Evolutionary conservation across 2,888 invertebrate species (phyloP), one percentile per base, ranked within the genome.

Genomic region (Cephus sareptanus): DNA sequence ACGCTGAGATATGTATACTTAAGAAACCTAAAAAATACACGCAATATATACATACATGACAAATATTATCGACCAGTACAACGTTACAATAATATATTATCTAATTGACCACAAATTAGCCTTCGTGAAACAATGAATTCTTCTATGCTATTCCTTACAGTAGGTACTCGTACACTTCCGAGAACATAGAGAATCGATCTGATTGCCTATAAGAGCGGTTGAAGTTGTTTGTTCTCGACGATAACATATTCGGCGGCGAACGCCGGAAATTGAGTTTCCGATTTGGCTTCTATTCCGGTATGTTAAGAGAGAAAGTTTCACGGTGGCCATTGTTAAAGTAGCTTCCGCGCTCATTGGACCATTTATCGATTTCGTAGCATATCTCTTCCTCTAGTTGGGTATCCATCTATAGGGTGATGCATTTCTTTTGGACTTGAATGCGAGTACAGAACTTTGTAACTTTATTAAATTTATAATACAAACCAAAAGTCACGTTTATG

Each of bases 231-330:
- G 79, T 81, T 81, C 80, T 79, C 76, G 34, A 68, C 31, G 75
- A 40, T 76, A 79, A 73, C 73, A 79, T 79, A 79, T 75, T 81
- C 81, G 77, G 74, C 79, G 70, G 71, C 78, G 75, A 77, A 81
- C 76, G 75, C 69, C 80, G 82, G 82, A 81, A 81, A 82, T 82
- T 80, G 80, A 80, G 79, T 79, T 82, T 81, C 81, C 80, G 81
- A 82, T 81, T 77, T 76, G 75, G 73, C 68, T 81, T 80, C 82
- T 77, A 79, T 77, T 80, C 79, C 78, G 30, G 74, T 71, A 35
- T 69, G 77, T 31, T 76, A 79, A 80, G 79, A 77, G 77, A 77
- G 77, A 77, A 56, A 56, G 56, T 56, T 56, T 23, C 2, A 56
- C 56, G 23, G 56, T 56, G 23, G 56, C 74, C 75, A 69, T 33